A percentile compares a stretch with the other conserved stretches of the same genome.
Conservation (phyloP, 2,797 vertebrate genomes). For the Zalophus californianus region DNA sequence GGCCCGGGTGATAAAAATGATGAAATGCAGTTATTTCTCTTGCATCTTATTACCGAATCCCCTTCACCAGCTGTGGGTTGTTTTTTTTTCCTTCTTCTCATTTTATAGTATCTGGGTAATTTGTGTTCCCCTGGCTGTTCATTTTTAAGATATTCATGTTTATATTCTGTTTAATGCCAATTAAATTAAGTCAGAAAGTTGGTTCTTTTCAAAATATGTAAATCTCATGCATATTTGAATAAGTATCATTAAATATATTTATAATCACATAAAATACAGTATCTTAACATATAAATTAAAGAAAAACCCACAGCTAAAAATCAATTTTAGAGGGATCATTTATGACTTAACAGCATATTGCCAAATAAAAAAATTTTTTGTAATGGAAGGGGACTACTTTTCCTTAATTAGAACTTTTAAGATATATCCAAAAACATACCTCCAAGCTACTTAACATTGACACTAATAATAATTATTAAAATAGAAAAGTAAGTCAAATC, state of each 20-base stretch:
- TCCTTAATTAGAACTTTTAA: not conserved
- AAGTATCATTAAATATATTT: slow-evolving; percentile 35
- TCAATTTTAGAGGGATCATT: slow-evolving; percentile 27
- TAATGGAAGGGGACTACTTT: not conserved
- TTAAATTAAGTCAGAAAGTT: slow-evolving; percentile 63
- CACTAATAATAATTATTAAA: slow-evolving; percentile 4
- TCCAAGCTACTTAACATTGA: slow-evolving; percentile 2
- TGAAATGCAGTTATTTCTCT: slow-evolving; percentile 25
- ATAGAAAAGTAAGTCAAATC: not conserved
- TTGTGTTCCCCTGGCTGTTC: not conserved
- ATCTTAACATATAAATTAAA: not conserved
- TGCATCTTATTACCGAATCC: not conserved
- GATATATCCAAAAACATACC: not conserved
- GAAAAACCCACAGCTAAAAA: not conserved
- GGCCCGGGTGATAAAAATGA: not conserved
- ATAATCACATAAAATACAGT: not conserved
- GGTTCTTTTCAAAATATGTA: slow-evolving; percentile 33
- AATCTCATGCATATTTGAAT: not conserved
- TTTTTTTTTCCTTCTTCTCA: not conserved
- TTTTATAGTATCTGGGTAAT: slow-evolving; percentile 43
- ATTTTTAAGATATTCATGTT: slow-evolving; percentile 61
- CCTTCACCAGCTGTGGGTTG: not conserved
- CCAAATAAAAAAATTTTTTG: slow-evolving; percentile 21
- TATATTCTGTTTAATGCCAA: slow-evolving; percentile 62
- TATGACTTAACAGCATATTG: not conserved